Evolutionary conservation across 2,888 invertebrate species (phyloP).

Genomic region (Lithosia quadra): DNA sequence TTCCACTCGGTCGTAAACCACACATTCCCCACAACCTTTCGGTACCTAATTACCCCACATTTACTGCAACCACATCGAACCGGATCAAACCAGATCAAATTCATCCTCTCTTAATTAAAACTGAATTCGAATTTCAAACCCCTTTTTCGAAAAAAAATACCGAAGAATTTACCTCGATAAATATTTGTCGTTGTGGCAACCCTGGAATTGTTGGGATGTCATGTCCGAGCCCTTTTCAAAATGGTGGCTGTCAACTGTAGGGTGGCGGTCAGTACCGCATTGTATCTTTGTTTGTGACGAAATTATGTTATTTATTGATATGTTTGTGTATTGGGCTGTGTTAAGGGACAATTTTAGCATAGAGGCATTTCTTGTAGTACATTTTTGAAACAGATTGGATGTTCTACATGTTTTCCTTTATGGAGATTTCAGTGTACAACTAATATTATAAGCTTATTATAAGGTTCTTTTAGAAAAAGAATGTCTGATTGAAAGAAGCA

Average conservation of each 20-base stretch:
- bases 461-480: too few species aligned
- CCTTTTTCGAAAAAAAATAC: constrained; percentile 40
- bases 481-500: background rate
- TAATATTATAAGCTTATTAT: background rate
- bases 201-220: constrained; percentile 71
- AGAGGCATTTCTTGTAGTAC: constrained; percentile 21
- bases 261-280: constrained; percentile 73
- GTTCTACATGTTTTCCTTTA: background rate
- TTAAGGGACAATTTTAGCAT: constrained; percentile 34
- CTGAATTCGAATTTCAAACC: constrained; percentile 19
- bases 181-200: constrained; percentile 70
- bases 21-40: constrained; percentile 14
- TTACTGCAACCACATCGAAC: constrained; percentile 38
- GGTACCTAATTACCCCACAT: constrained; percentile 25
- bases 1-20: constrained; percentile 12
- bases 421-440: background rate
- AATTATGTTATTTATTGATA: constrained; percentile 78
- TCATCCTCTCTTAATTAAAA: constrained; percentile 24
- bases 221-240: constrained; percentile 84
- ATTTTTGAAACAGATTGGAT: background rate
- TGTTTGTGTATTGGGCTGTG: constrained; percentile 61
- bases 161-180: constrained; percentile 67
- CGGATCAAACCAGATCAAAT: constrained; percentile 30
- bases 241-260: constrained; percentile 70
- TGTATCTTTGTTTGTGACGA: constrained; percentile 66